These are phyloP conservation scores for Eurosta solidaginis DNA, from an alignment of 1,140 invertebrate species.

Conservation along the genomic window DNA sequence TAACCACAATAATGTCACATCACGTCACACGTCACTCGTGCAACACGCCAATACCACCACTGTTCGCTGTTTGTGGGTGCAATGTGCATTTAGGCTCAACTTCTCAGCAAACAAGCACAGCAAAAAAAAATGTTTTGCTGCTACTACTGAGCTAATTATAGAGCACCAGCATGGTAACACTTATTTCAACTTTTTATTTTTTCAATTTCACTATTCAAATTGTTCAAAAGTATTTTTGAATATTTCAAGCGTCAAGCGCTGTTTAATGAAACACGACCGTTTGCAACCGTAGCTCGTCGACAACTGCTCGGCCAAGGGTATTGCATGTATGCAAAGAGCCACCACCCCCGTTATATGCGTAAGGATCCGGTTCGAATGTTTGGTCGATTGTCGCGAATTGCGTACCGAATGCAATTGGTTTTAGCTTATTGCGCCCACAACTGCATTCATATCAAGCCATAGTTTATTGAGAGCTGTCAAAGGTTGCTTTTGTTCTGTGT, in stretches of 20 bases:
- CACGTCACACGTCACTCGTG: conserved; percentile 21
- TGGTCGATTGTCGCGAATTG: conserved; percentile 35
- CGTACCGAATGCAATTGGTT: not conserved
- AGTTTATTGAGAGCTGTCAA: not conserved
- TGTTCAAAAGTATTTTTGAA: not conserved
- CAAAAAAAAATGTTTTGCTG: too few species aligned
- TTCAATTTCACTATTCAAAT: not conserved
- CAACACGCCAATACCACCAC: conserved; percentile 16
- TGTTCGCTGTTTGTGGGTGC: not conserved
- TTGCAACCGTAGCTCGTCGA: conserved; percentile 55
- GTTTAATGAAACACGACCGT: conserved; percentile 49
- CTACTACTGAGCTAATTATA: not conserved
- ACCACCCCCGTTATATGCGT: conserved; percentile 35
- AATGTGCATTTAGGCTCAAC: not conserved
- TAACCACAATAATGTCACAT: too few species aligned
- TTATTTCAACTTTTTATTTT: too few species aligned
- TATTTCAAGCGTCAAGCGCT: not conserved
- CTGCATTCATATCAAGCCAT: not conserved
- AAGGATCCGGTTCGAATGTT: conserved; percentile 30
- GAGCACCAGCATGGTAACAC: too few species aligned
- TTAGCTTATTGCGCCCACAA: not conserved
- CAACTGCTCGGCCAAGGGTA: conserved; percentile 54
- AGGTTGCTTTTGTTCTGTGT: not conserved
- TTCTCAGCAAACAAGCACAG: too few species aligned
- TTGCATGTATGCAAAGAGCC: conserved; percentile 37